Evolutionary conservation across 2,888 invertebrate species (phyloP), one percentile per base, ranked within the genome.

Genomic region (Scaptomyza caliginosa): DNA sequence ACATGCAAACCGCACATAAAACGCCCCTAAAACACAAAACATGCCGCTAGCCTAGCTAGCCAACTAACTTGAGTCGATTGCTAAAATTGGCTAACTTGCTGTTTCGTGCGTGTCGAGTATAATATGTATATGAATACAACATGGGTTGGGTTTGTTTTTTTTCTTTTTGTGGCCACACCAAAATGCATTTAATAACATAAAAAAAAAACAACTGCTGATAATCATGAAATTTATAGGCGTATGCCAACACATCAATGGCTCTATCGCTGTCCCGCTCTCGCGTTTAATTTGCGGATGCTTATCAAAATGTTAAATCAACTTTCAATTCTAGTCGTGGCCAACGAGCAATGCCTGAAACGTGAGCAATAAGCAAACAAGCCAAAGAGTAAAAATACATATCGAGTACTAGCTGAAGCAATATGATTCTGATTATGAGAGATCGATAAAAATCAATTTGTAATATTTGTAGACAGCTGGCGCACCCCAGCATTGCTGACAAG

Each of bases 361-460:
- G 83, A 72, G 80, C 74, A 86, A 86, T 79, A 67, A 59, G 66
- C 54, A 86, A 79, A 66, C 81, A 74, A 80, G 82, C 73, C 52
- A 58, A 57, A 77, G 74, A 86, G 81, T 81, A 84, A 86, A 77
- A 81, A 8, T 26, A 10, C 26, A 26, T 16, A 34, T 16, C 1
- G 17, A 52, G 30, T 57, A 57, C 19, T 7, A 36, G 46, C 23
- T 59, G 62, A 17, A 45, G 67, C 75, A 78, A 78, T n/a, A n/a
- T 86, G 67, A 76, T 77, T 80, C 65, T 75, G 87, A 84, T 84
- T 82, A 86, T 77, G 69, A 64, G 69, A 76, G 68, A 78, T 85
- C 87, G 86, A 83, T 87, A 87, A 87, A 82, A 83, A 83, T 87
- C 87, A 83, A 83, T 86, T 84, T 77, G 76, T 82, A 81, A 81